These are phyloP conservation scores for Phylloscopus trochiloides DNA, from an alignment of 2,113 vertebrate genomes.

Conservation along the genomic window DNA sequence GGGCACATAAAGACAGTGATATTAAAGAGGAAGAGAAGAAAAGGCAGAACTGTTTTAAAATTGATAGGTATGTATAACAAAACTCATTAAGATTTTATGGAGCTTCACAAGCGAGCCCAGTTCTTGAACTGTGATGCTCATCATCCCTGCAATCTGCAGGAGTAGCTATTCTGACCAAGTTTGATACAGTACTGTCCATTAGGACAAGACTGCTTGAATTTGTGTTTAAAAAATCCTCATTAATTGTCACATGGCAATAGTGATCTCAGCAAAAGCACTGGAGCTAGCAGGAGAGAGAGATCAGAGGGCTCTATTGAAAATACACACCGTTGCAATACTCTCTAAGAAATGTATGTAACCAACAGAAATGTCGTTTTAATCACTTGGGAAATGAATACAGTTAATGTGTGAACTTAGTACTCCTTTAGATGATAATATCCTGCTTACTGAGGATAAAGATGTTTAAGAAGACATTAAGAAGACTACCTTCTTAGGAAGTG, in stretches of 20 bases:
- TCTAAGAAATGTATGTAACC: neutral
- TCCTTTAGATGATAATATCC: neutral
- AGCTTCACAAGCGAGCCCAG: neutral
- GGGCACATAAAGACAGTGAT: neutral
- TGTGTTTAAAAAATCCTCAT: neutral
- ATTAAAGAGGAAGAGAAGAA: neutral
- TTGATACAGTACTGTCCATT: neutral
- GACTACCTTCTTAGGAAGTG: neutral
- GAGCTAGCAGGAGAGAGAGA: neutral
- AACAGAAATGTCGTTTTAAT: neutral
- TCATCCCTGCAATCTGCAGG: neutral
- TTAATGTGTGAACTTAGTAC: neutral
- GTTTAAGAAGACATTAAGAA: neutral
- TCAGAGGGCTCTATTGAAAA: neutral
- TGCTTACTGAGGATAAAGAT: neutral
- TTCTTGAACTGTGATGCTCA: neutral
- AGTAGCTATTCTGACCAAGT: neutral
- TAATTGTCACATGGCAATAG: neutral
- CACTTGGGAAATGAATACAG: neutral
- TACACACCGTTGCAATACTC: neutral
- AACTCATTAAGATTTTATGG: neutral
- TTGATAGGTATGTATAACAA: neutral
- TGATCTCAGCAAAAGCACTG: neutral
- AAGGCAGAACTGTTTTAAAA: neutral
- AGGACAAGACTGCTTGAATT: neutral